phyloP scores from a whole-genome alignment of 2,113 vertebrate species.

The Corvus hawaiiensis region DNA sequence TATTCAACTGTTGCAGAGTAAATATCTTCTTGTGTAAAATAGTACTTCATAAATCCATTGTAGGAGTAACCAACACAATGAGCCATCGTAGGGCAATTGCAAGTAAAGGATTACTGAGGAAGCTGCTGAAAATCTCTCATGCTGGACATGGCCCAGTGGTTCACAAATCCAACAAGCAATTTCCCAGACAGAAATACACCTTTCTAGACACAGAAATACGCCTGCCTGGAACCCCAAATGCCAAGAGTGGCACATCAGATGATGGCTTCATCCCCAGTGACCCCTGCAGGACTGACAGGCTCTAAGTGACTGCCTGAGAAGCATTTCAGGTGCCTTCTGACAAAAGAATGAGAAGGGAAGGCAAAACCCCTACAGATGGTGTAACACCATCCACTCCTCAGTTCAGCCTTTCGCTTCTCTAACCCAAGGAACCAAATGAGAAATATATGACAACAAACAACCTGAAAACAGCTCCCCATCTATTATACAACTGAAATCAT shows the following conservation, averaged over 20 bases:
- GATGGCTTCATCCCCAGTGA: conserved; percentile 3
- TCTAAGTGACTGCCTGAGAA: conserved; percentile 56
- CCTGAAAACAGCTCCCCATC: conserved; percentile 40
- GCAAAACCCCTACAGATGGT: neutral
- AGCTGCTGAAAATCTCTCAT: conserved; percentile 47
- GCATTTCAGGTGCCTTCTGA: conserved; percentile 24
- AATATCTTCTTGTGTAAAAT: conserved; percentile 14
- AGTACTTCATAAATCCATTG: conserved; percentile 35
- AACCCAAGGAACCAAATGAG: conserved; percentile 56
- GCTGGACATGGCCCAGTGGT: conserved; percentile 32
- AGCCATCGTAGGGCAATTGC: neutral
- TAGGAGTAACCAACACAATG: neutral
- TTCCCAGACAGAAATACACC: neutral
- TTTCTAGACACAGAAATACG: neutral
- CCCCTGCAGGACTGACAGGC: conserved; percentile 44
- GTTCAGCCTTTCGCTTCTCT: conserved; percentile 11
- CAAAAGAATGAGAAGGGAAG: neutral
- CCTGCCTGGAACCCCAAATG: neutral
- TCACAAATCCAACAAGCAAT: neutral
- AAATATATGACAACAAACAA: conserved; percentile 61
- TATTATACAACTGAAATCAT: conserved; percentile 62
- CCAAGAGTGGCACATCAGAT: neutral
- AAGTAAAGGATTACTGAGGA: conserved; percentile 2
- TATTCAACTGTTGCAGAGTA: neutral
- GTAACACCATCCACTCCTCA: neutral